Evolutionary conservation across 2,888 invertebrate species (phyloP), one percentile per base, ranked within the genome.

Genomic region (Eubasilissa splendida): DNA sequence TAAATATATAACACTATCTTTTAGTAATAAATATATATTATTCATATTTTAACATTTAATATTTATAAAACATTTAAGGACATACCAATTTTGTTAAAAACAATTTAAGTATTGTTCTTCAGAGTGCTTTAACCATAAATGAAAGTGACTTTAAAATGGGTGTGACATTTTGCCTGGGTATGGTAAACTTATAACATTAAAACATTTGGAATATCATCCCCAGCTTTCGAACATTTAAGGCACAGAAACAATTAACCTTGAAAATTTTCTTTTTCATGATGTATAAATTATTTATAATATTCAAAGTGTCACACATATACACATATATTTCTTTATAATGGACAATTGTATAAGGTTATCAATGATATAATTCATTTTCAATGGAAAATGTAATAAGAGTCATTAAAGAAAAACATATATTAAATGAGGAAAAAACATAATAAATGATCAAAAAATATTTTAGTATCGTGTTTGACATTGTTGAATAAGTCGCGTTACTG

Each of bases 391-490:
- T 68, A 58, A 53, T 59, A 76, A 56, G 60, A 79, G 68, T 74
- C 74, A 75, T 74, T 74, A 68, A 68, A 74, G 65, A 79, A 56
- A 71, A 54, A 33, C 54, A 68, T 75, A 68, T 59, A 75, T 56
- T 65, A 33, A 71, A 71, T 33, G 54, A 56, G 56, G 54, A 75
- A 66, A 60, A 65, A 79, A 71, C 58, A 75, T 58, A 68, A 79
- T 75, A 56, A 79, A 79, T 75, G 68, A 79, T 79, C 59, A 68
- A 79, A 66, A 73, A 59, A 77, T 77, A 74, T 80, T 77, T 80
- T 80, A 80, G 80, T 77, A 80, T 77, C 73, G 80, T 63, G 76
- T 73, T 78, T 77, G 70, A 77, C 77, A 77, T 60, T 80, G 77
- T 80, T 68, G 73, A 63, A 63, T 71, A 80, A 70, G 66, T 65